Evolutionary conservation across 2,797 vertebrate species (phyloP), one percentile per base, ranked within the genome.

Genomic region (Spea hammondii): DNA sequence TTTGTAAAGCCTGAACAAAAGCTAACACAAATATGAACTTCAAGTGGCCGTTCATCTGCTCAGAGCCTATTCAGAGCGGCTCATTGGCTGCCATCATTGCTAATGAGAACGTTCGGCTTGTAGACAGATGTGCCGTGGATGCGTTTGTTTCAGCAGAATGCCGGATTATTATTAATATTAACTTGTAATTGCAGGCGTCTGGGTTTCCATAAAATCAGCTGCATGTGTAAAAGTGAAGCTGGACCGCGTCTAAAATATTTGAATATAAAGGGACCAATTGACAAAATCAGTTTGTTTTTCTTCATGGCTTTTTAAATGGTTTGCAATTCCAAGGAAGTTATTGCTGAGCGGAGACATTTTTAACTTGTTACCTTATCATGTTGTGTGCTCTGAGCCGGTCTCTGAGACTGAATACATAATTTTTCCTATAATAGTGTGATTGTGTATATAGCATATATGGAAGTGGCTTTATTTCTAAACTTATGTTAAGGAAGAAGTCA

Each of bases 111-210:
- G 70, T 67, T 32, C 65, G 45, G 50, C 65, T 64, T 49, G 50
- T 57, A 65, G 80, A 76, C 80, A 82, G 80, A 82, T 82, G 80
- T 82, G 80, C 70, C 64, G n/a, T 65, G 48, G 65, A 68, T 64
- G 47, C 75, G 50, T 74, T 82, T 82, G 75, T 77, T 77, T 72
- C 62, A 77, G 70, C 70, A 73, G 75, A 82, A 82, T 70, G 70
- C 55, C 32, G 46, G 73, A 77, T 82, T 77, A 78, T 77, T 82
- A 78, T 60, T 74, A 82, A 70, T 82, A 69, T 72, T 66, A 73
- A 77, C 65, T 82, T 78, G 65, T 82, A 82, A 82, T 82, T 82
- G 75, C 80, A 70, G 75, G 75, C 69, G 75, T 74, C 80, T 77
- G 59, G 66, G 47, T 82, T 78, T 55, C 55, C 51, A 73, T 65